A percentile compares a stretch with the other conserved stretches of the same genome.
Evolutionary conservation across 2,888 invertebrate species (phyloP).

Genomic region (Lamproptera curius): DNA sequence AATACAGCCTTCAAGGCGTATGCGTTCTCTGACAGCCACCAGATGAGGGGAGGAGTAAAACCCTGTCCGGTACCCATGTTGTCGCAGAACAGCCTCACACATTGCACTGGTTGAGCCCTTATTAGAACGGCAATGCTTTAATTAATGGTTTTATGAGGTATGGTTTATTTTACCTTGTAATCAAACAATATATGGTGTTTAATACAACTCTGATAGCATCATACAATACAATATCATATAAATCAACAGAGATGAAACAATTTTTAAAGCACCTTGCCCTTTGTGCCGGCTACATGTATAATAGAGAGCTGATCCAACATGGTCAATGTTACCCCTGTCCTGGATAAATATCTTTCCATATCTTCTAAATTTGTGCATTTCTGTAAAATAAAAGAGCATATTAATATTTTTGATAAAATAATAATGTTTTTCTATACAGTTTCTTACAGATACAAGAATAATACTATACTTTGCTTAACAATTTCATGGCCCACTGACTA

Average conservation of each 20-base stretch:
- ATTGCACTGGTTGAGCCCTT: conserved; percentile 95
- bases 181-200: too few species aligned
- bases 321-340: conserved; percentile 81
- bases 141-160: too few species aligned
- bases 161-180: too few species aligned
- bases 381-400: conserved; percentile 36
- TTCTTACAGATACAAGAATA: too few species aligned
- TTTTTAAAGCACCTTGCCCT: conserved; percentile 91
- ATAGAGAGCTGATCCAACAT: conserved; percentile 87
- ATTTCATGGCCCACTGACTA: too few species aligned
- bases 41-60: conserved; percentile 98
- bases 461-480: too few species aligned
- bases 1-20: conserved; percentile 90
- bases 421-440: too few species aligned
- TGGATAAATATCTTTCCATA: conserved; percentile 77
- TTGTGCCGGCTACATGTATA: conserved; percentile 98
- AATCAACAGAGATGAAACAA: neutral
- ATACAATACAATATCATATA: neutral
- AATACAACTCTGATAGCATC: too few species aligned
- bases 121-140: too few species aligned
- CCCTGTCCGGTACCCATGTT: conserved; percentile 92
- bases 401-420: too few species aligned
- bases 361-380: conserved; percentile 67
- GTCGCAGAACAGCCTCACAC: conserved; percentile 91
- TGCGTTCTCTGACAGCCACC: conserved; percentile 93